Percentiles rank a stretch among this genome's conserved stretches.
Evolutionary conservation across 2,888 invertebrate species (phyloP).

Genomic region (Lacanobia wlatinum): DNA sequence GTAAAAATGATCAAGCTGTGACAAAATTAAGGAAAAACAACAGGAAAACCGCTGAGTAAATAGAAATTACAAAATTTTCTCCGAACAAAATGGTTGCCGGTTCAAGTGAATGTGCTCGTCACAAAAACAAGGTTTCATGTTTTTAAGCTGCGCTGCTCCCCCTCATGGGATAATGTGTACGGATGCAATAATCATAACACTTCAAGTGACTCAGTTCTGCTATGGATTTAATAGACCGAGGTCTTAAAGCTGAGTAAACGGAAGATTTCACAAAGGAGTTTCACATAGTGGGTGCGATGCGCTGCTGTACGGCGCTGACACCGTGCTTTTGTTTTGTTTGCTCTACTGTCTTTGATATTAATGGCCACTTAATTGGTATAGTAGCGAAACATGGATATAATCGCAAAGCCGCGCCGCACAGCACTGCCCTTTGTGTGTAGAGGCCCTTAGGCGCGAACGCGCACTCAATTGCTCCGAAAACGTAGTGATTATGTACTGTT

Average conservation of each 20-base stretch:
- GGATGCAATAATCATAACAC: conserved; percentile 58
- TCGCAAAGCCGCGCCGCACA: neutral
- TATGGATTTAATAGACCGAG: conserved; percentile 41
- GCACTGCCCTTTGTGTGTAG: neutral
- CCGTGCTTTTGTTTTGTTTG: neutral
- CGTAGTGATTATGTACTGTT: neutral
- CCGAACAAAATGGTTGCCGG: conserved; percentile 50
- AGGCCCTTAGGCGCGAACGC: neutral
- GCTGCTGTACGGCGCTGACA: neutral
- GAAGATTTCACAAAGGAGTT: conserved; percentile 19
- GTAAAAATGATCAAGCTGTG: conserved; percentile 53
- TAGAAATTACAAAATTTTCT: conserved; percentile 56
- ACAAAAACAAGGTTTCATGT: conserved; percentile 54
- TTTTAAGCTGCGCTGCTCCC: conserved; percentile 44
- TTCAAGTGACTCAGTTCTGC: conserved; percentile 47
- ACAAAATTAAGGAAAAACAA: conserved; percentile 61
- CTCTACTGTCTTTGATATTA: neutral
- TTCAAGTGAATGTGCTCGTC: conserved; percentile 41
- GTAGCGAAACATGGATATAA: neutral
- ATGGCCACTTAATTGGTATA: neutral
- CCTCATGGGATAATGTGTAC: conserved; percentile 51
- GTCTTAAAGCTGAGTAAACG: conserved; percentile 28
- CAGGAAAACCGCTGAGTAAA: conserved; percentile 59
- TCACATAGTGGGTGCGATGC: neutral
- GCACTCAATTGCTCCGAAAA: neutral